phyloP scores from a whole-genome alignment of 2,113 vertebrate species.

The Australoheros scitulus region DNA sequence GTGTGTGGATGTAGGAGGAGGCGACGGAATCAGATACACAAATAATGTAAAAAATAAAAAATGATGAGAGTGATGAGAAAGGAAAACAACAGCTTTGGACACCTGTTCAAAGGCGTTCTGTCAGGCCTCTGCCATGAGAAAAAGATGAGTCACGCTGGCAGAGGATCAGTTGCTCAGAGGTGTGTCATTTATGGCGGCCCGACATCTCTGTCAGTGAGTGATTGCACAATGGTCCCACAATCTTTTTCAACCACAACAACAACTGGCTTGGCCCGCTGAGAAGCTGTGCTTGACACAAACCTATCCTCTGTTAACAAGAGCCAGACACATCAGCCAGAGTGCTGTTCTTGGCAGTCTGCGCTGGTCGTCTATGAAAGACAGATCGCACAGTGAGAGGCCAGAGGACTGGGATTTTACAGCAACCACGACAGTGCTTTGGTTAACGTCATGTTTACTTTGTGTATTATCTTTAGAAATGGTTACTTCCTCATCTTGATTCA shows the following conservation, averaged over 20 bases:
- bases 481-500: slow-evolving; percentile 58
- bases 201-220: slow-evolving; percentile 57
- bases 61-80: slow-evolving; percentile 11
- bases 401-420: slow-evolving; percentile 54
- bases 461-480: slow-evolving; percentile 65
- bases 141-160: slow-evolving; percentile 58
- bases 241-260: slow-evolving; percentile 59
- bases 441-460: slow-evolving; percentile 73
- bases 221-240: slow-evolving; percentile 46
- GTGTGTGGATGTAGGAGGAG: not conserved
- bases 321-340: slow-evolving; percentile 74
- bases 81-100: slow-evolving; percentile 50
- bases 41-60: not conserved
- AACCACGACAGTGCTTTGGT: slow-evolving; percentile 62
- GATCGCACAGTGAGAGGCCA: slow-evolving; percentile 59
- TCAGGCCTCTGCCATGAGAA: slow-evolving; percentile 15
- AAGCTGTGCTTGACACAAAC: slow-evolving; percentile 61
- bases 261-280: slow-evolving; percentile 49
- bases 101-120: slow-evolving; percentile 65
- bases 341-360: slow-evolving; percentile 76
- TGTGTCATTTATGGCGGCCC: slow-evolving; percentile 59
- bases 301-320: slow-evolving; percentile 72
- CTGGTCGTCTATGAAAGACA: slow-evolving; percentile 67
- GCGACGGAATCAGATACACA: slow-evolving; percentile 37
- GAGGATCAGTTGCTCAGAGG: slow-evolving; percentile 64